These are phyloP conservation scores for Pachymerium ferrugineum DNA, from an alignment of 2,888 invertebrate species.

Conservation along the genomic window DNA sequence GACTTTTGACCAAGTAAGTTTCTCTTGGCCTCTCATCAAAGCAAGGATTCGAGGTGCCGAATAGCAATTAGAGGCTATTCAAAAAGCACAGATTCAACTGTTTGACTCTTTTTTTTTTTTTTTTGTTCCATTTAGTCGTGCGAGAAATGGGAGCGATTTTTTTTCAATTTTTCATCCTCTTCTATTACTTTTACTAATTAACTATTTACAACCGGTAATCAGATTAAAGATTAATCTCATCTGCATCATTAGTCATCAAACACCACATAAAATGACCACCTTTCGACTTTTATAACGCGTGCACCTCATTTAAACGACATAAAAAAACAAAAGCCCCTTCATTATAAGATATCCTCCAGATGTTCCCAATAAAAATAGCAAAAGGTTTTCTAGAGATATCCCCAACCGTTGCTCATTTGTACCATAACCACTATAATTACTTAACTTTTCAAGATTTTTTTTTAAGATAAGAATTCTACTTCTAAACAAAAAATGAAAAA, in stretches of 20 bases:
- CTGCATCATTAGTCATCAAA: background rate
- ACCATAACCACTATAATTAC: slow-evolving; percentile 10
- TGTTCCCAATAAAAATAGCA: slow-evolving; percentile 3
- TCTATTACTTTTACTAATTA: background rate
- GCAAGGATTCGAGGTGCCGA: too few relatives aligned
- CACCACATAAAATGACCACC: background rate
- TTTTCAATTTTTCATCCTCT: too few relatives aligned
- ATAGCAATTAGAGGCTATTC: too few relatives aligned
- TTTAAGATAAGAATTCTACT: background rate
- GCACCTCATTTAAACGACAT: background rate
- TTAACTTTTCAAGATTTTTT: slow-evolving; percentile 12
- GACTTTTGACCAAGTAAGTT: too few relatives aligned
- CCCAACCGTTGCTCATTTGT: background rate
- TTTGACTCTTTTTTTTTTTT: too few relatives aligned
- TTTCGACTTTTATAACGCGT: background rate
- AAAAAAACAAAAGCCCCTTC: background rate
- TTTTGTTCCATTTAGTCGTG: too few relatives aligned
- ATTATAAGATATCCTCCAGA: slow-evolving; percentile 10
- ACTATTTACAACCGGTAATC: background rate
- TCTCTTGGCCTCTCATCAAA: too few relatives aligned
- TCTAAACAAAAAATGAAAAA: background rate
- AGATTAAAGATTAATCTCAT: background rate
- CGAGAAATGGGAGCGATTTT: too few relatives aligned
- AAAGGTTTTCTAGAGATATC: too few relatives aligned
- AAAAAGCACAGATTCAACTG: too few relatives aligned